Percentiles rank a stretch among this genome's conserved stretches.
These are phyloP conservation scores for Paramormyrops hopkinsi DNA, from an alignment of 2,797 vertebrate genomes.

Conservation along the genomic window DNA sequence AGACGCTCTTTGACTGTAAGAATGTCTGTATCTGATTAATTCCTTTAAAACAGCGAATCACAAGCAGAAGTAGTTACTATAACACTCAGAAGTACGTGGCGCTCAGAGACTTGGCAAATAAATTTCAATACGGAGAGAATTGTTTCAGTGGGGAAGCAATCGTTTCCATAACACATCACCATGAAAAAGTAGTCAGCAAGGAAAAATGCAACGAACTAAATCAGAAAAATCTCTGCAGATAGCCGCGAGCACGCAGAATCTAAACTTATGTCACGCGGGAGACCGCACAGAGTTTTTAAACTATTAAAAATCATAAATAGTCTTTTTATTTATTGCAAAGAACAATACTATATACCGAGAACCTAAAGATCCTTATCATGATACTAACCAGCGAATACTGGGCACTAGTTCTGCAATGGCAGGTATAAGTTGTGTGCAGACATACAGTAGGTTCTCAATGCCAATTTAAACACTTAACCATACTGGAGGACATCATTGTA, in stretches of 20 bases:
- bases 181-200: not conserved
- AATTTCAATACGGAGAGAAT: not conserved
- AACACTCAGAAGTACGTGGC: not conserved
- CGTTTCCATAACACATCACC: not conserved
- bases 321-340: not conserved
- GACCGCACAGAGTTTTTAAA: not conserved
- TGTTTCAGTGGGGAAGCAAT: not conserved
- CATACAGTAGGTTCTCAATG: not conserved
- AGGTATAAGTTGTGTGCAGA: not conserved
- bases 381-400: not conserved
- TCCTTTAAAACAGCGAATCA: not conserved
- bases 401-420: not conserved
- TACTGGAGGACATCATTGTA: not conserved
- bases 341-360: not conserved
- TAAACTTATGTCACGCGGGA: not conserved
- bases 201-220: not conserved
- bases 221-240: not conserved
- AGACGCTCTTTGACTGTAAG: not conserved
- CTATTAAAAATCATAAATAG: not conserved
- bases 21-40: not conserved
- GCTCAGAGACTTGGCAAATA: not conserved
- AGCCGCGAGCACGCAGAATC: not conserved
- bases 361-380: not conserved
- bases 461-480: not conserved
- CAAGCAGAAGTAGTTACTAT: not conserved